phyloP scores from a whole-genome alignment of 2,797 vertebrate species.

The Lepus oiostolus region DNA sequence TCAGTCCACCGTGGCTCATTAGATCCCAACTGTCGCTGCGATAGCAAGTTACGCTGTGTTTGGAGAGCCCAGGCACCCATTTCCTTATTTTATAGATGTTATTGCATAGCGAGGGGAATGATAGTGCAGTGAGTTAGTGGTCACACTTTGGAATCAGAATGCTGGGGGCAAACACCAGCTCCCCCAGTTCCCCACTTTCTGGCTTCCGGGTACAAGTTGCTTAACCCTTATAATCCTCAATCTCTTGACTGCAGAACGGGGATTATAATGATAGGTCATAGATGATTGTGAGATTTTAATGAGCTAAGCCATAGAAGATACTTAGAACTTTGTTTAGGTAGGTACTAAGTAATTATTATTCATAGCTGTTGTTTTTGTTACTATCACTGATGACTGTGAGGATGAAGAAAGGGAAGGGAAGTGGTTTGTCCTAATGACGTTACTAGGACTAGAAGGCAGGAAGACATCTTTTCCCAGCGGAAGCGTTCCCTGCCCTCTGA shows the following conservation, averaged over 20 bases:
- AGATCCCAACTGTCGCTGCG: background rate
- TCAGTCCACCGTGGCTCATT: background rate
- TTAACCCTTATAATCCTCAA: background rate
- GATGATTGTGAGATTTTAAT: constrained; percentile 27
- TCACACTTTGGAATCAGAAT: background rate
- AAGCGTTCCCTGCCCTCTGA: background rate
- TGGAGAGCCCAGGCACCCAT: background rate
- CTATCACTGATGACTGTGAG: background rate
- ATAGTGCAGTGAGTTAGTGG: background rate
- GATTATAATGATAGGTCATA: background rate
- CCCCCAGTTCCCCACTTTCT: background rate
- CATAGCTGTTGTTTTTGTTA: background rate
- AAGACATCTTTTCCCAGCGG: background rate
- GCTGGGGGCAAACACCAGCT: background rate
- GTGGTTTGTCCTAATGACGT: constrained; percentile 8
- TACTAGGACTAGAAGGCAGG: constrained; percentile 33
- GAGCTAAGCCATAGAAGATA: background rate
- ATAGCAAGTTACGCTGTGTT: background rate
- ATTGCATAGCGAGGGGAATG: background rate
- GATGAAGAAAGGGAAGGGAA: constrained; percentile 54
- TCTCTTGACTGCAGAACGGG: constrained; percentile 1
- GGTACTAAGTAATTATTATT: constrained; percentile 37
- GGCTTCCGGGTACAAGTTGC: background rate
- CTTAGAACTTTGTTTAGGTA: constrained; percentile 25
- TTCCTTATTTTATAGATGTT: constrained; percentile 9